Evolutionary conservation across 2,113 vertebrate genomes (phyloP).

Genomic region (Pterophyllum scalare): DNA sequence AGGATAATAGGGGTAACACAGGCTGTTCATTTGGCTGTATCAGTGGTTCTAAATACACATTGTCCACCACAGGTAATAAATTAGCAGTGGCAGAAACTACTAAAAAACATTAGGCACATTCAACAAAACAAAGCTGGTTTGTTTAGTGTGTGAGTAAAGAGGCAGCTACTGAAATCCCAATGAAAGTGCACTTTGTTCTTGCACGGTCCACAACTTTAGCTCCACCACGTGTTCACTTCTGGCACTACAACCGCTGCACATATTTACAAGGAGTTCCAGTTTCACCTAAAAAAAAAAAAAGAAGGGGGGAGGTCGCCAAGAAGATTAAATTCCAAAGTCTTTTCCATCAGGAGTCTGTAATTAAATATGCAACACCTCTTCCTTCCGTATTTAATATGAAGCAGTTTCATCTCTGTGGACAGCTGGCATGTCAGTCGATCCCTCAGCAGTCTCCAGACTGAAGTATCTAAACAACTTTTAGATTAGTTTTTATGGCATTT

Average conservation of each 20-base stretch:
- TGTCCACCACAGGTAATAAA: background rate
- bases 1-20: slow-evolving; percentile 7
- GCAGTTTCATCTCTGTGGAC: too few relatives aligned
- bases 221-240: slow-evolving; percentile 6
- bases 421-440: too few relatives aligned
- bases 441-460: too few relatives aligned
- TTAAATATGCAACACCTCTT: background rate
- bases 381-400: background rate
- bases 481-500: background rate
- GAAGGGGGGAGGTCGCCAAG: background rate
- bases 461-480: background rate
- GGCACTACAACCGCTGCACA: background rate
- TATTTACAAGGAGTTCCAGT: background rate
- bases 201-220: background rate
- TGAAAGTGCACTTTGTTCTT: background rate
- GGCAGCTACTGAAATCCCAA: background rate
- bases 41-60: background rate
- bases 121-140: background rate
- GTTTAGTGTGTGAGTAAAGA: background rate
- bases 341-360: background rate
- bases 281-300: background rate
- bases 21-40: slow-evolving; percentile 36
- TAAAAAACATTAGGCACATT: background rate
- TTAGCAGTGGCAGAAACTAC: background rate
- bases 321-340: background rate